Conservation (phyloP, 2,797 vertebrate genomes). For the Molossus alvarezi region DNA sequence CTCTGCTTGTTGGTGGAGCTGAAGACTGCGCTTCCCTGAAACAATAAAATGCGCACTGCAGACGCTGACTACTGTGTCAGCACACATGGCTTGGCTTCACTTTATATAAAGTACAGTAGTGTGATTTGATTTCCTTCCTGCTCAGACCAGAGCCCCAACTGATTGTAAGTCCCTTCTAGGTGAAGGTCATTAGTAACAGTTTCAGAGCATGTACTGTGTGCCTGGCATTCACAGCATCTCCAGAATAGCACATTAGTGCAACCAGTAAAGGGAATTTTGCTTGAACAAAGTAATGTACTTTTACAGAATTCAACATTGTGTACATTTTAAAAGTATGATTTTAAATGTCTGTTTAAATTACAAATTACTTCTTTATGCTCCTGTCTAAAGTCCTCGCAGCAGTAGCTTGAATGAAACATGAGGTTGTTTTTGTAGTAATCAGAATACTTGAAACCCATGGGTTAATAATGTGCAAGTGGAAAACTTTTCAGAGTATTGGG, state of each 20-base stretch:
- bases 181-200: slow-evolving; percentile 5
- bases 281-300: slow-evolving; percentile 7
- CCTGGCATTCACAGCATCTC: background rate
- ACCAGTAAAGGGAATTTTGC: background rate
- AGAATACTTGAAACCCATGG: background rate
- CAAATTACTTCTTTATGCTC: background rate
- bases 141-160: background rate
- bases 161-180: background rate
- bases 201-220: background rate
- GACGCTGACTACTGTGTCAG: background rate
- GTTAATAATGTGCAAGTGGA: background rate
- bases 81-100: background rate
- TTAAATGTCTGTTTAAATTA: slow-evolving; percentile 18
- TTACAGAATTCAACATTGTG: background rate
- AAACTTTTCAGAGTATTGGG: background rate
- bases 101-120: background rate
- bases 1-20: background rate
- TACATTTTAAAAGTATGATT: slow-evolving; percentile 31
- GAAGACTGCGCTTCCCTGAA: background rate
- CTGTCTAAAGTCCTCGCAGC: slow-evolving; percentile 15
- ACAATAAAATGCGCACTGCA: no score
- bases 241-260: background rate
- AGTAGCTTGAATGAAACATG: background rate
- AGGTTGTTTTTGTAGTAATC: slow-evolving; percentile 29
- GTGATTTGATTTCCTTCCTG: background rate